Evolutionary conservation across 1,140 invertebrate genomes (phyloP), one percentile per base, ranked within the genome.

Genomic region (Homarus americanus): DNA sequence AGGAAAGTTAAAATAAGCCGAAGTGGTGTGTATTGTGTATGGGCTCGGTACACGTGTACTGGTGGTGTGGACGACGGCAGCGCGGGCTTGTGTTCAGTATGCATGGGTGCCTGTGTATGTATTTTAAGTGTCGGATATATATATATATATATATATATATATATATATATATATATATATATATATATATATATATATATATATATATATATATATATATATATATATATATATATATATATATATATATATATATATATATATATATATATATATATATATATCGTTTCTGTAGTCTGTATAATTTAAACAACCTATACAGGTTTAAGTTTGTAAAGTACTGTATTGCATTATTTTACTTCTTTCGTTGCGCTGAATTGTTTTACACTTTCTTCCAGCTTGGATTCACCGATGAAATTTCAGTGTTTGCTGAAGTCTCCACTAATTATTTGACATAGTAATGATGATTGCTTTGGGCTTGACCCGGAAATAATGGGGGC

Each of bases 111-210:
- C 0, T 53, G 75, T 78, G 75, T 78, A 7, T 78, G 38, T 78
- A 34, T 76, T 34, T 36, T 44, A 15, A 12, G 17, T 4, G 15
- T 7, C 20, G 10, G 24, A 36, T 78, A 34, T 36, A 44, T 72
- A 72, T 34, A 4, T 72, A 4, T 34, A 4, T 72, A 4, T 34
- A 4, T 72, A 4, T 34, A 4, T 72, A 72, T 72, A 72, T 72
- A 72, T 34, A 72, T 72, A 72, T 72, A 72, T 72, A 72, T 72
- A 72, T 72, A 34, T 34, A 72, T 72, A 72, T 72, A 72, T 72
- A 72, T 72, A 72, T 34, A 72, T 34, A 72, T 34, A 78, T 40
- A 24, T n/a, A 40, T 41, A 38, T 78, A 38, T 38, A 38, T 34
- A 40, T 78, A 34, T 38, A 78, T 78, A 40, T 40, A 58, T 72